These are phyloP conservation scores for Tokudaia muenninki DNA, from an alignment of 2,797 vertebrate genomes.

Conservation along the genomic window DNA sequence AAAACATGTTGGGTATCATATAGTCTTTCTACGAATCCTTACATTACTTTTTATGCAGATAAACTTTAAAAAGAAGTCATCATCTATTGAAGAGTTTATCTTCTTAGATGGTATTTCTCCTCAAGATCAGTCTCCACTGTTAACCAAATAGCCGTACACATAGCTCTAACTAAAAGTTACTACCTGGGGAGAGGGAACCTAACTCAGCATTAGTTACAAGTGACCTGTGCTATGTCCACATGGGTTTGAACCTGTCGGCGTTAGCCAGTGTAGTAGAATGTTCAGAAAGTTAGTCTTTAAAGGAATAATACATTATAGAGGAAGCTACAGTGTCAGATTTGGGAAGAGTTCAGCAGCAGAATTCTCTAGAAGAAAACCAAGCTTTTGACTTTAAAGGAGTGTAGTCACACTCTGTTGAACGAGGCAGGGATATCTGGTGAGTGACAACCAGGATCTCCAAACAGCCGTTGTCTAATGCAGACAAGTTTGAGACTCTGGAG, in stretches of 20 bases:
- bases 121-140: background rate
- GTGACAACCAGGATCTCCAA: slow-evolving; percentile 37
- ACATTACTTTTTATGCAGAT: slow-evolving; percentile 57
- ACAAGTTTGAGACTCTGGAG: slow-evolving; percentile 35
- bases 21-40: slow-evolving; percentile 50
- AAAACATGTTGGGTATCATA: background rate
- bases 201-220: background rate
- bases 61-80: slow-evolving; percentile 47
- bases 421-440: slow-evolving; percentile 44
- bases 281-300: slow-evolving; percentile 37
- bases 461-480: slow-evolving; percentile 55
- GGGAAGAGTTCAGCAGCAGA: slow-evolving; percentile 48
- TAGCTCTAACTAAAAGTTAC: background rate
- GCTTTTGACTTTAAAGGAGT: slow-evolving; percentile 29
- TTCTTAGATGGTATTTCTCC: background rate
- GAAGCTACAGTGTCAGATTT: background rate
- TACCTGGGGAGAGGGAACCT: background rate
- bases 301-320: background rate
- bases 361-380: slow-evolving; percentile 68
- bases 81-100: background rate
- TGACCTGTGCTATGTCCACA: background rate
- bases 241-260: slow-evolving; percentile 8
- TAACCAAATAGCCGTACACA: background rate
- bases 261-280: background rate
- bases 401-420: background rate